These are phyloP conservation scores for Tragelaphus eurycerus DNA, from an alignment of 2,797 vertebrate species.

Conservation along the genomic window DNA sequence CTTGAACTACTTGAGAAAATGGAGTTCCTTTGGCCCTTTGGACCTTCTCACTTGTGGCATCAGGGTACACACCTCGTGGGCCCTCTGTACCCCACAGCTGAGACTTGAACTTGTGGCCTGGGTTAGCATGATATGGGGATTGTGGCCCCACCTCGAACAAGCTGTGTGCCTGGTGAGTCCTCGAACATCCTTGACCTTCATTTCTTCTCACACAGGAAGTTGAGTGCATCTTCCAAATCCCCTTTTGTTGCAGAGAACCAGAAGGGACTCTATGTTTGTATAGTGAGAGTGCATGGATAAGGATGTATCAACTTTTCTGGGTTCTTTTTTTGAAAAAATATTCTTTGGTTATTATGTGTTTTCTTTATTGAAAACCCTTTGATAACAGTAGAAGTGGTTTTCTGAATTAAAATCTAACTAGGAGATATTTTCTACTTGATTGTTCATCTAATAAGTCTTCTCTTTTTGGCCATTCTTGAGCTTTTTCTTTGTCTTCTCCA, in stretches of 20 bases:
- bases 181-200: not conserved
- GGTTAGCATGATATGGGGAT: not conserved
- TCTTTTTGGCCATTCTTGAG: slow-evolving; percentile 13
- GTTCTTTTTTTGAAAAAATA: not conserved
- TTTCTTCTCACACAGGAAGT: not conserved
- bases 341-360: slow-evolving; percentile 11
- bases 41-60: not conserved
- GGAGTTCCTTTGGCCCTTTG: not conserved
- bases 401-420: slow-evolving; percentile 15
- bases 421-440: not conserved
- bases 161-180: not conserved
- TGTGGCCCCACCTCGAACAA: not conserved
- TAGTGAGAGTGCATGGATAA: not conserved
- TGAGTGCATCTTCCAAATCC: not conserved
- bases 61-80: not conserved
- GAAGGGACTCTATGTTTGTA: not conserved
- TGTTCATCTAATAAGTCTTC: not conserved
- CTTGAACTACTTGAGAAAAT: not conserved
- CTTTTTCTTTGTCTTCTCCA: not conserved
- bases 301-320: not conserved
- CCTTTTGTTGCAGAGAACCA: not conserved
- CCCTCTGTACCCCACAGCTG: not conserved
- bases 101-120: not conserved
- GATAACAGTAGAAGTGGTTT: not conserved
- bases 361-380: not conserved